Percentiles rank a stretch among this genome's conserved stretches.
phyloP scores from a whole-genome alignment of 2,797 vertebrate genomes.

The Sebastiscus tertius region DNA sequence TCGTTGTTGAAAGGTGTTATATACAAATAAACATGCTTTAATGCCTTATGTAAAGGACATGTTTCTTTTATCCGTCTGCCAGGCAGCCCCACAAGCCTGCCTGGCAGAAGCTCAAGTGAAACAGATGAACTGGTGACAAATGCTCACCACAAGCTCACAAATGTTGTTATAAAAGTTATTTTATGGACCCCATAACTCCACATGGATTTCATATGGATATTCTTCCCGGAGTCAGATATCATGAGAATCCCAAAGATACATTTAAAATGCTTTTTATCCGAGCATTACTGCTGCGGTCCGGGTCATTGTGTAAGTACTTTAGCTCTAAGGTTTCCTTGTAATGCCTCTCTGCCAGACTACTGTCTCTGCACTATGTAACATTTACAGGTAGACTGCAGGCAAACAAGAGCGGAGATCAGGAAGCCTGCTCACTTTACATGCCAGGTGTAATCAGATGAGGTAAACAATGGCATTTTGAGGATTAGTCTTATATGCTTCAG shows the following conservation, averaged over 20 bases:
- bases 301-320: conserved; percentile 15
- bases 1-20: background rate
- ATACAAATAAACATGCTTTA: background rate
- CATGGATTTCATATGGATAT: conserved; percentile 9
- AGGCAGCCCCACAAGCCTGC: background rate
- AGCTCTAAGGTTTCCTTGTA: conserved; percentile 42
- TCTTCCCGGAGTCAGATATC: conserved; percentile 23
- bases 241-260: background rate
- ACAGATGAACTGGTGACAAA: conserved; percentile 37
- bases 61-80: background rate
- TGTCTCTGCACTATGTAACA: conserved; percentile 45
- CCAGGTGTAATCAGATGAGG: background rate
- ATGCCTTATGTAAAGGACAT: background rate
- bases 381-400: conserved; percentile 32
- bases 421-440: conserved; percentile 1
- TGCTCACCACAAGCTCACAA: background rate
- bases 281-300: background rate
- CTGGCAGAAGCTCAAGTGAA: conserved; percentile 4
- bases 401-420: background rate
- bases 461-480: background rate
- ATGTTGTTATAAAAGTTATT: conserved; percentile 23
- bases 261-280: conserved; percentile 12
- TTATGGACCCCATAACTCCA: conserved; percentile 20
- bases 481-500: background rate
- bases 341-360: conserved; percentile 37